Conservation (phyloP, 2,113 vertebrate species). For the Lophochroa leadbeateri region DNA sequence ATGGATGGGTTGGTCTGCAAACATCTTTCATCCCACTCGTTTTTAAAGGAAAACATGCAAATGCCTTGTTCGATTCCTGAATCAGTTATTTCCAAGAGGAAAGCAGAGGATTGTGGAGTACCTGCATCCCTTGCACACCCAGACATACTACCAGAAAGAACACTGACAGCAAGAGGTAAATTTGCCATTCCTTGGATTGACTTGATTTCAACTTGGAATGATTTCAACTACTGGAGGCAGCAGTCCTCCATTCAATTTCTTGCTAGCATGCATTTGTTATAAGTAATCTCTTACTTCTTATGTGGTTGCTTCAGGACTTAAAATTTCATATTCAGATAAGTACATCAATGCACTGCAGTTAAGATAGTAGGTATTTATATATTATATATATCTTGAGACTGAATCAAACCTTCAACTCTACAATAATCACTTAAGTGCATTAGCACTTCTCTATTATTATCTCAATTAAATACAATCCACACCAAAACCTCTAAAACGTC, state of each 20-base stretch:
- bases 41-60: neutral
- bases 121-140: neutral
- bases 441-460: neutral
- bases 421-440: neutral
- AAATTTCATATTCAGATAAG: neutral
- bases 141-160: neutral
- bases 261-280: neutral
- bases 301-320: neutral
- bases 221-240: neutral
- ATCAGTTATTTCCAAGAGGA: neutral
- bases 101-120: neutral
- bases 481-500: slow-evolving; percentile 12
- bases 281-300: neutral
- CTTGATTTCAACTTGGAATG: neutral
- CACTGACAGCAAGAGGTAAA: neutral
- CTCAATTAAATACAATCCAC: neutral
- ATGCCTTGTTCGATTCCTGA: neutral
- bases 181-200: neutral
- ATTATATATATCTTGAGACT: neutral
- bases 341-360: neutral
- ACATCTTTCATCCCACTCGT: neutral
- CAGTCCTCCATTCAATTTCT: neutral
- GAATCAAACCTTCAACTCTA: neutral
- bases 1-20: neutral
- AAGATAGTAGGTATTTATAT: neutral